Percentiles rank a stretch among this genome's conserved stretches.
Conservation (phyloP, 2,888 invertebrate genomes). For the Priocnemis perturbator region DNA sequence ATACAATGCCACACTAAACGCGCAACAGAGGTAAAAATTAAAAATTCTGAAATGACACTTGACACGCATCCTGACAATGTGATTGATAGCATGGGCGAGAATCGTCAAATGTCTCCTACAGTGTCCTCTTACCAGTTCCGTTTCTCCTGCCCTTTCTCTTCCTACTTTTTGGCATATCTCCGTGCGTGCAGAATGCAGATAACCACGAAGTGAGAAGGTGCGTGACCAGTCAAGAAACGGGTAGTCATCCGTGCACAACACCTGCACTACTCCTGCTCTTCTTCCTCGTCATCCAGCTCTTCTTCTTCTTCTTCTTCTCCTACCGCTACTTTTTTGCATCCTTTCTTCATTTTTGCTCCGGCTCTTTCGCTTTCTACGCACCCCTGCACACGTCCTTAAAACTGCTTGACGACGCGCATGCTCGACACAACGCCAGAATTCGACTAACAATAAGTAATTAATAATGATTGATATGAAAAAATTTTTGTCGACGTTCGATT, state of each 20-base stretch:
- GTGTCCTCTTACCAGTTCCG: not conserved
- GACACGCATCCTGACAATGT: constrained; percentile 4
- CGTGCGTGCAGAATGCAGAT: constrained; percentile 15
- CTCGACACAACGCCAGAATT: too few relatives aligned
- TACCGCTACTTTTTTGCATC: constrained; percentile 1
- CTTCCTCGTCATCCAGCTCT: constrained; percentile 6
- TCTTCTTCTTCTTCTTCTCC: constrained; percentile 13
- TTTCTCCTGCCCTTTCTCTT: not conserved
- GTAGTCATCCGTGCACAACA: constrained; percentile 20
- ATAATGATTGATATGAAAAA: too few relatives aligned
- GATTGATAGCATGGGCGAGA: constrained; percentile 16
- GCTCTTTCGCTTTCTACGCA: constrained; percentile 6
- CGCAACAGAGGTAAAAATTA: too few relatives aligned
- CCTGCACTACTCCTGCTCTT: constrained; percentile 23
- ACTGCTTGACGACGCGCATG: too few relatives aligned
- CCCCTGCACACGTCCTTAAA: not conserved
- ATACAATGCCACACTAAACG: too few relatives aligned
- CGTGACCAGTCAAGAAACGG: constrained; percentile 16
- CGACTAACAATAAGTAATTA: too few relatives aligned
- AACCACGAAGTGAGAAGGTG: constrained; percentile 24
- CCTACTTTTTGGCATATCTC: not conserved
- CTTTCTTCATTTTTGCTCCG: constrained; percentile 10
- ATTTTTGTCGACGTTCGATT: too few relatives aligned
- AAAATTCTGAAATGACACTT: too few relatives aligned
- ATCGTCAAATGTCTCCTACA: not conserved